Conservation (phyloP, 2,797 vertebrate genomes). For the Graptemys geographica region DNA sequence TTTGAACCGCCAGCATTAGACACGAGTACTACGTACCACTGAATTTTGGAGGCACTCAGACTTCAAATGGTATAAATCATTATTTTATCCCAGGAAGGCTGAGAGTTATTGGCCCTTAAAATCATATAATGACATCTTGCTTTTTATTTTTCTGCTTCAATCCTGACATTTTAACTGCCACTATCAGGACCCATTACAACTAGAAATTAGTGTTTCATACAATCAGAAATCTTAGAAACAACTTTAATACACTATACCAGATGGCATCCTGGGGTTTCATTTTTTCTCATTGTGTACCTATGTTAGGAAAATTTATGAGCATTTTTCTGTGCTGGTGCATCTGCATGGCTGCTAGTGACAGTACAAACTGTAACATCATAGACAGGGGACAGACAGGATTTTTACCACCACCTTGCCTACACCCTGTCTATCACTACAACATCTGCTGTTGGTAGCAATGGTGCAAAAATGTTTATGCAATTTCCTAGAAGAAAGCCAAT, state of each 20-base stretch:
- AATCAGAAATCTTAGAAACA: neutral
- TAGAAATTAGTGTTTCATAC: neutral
- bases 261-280: neutral
- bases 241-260: no score
- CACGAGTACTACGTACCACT: neutral
- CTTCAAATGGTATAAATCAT: neutral
- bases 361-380: no score
- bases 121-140: neutral
- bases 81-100: neutral
- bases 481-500: neutral
- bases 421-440: neutral
- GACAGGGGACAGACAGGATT: neutral
- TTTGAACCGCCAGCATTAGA: neutral
- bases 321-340: neutral
- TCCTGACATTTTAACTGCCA: neutral
- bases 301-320: no score
- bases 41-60: neutral
- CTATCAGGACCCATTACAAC: neutral
- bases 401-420: neutral
- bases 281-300: neutral
- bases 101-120: neutral
- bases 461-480: no score
- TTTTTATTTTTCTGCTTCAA: neutral
- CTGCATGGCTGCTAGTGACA: neutral
- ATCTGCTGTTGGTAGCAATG: no score